Conservation (phyloP, 2,113 vertebrate species). For the Naja naja region DNA sequence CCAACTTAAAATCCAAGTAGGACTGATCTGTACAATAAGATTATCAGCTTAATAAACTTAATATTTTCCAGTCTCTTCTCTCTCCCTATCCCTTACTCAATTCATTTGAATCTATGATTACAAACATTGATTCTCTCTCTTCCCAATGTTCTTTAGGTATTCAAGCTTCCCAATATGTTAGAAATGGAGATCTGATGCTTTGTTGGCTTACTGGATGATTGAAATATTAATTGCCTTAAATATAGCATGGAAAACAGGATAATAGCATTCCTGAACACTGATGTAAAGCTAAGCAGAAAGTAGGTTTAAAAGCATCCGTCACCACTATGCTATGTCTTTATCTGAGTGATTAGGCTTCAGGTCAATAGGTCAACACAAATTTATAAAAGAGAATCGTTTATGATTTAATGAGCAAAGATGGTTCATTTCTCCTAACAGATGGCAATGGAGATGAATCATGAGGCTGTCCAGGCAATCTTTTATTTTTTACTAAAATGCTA, state of each 20-base stretch:
- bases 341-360: conserved; percentile 43
- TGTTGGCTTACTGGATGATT: conserved; percentile 16
- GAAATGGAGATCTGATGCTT: background rate
- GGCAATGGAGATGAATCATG: conserved; percentile 49
- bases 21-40: background rate
- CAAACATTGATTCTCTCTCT: background rate
- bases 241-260: conserved; percentile 2
- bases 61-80: background rate
- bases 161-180: background rate
- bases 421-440: conserved; percentile 53
- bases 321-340: conserved; percentile 12
- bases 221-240: conserved; percentile 26
- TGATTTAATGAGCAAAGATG: conserved; percentile 56
- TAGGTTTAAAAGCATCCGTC: background rate
- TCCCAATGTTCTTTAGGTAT: background rate
- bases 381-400: conserved; percentile 52
- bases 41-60: background rate
- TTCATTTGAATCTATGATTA: background rate
- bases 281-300: conserved; percentile 24
- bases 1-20: background rate
- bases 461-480: conserved; percentile 34
- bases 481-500: conserved; percentile 38
- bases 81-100: background rate
- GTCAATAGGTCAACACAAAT: conserved; percentile 51
- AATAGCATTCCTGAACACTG: conserved; percentile 13